Conservation (phyloP, 2,888 invertebrate genomes). For the Drosophila mimica region DNA sequence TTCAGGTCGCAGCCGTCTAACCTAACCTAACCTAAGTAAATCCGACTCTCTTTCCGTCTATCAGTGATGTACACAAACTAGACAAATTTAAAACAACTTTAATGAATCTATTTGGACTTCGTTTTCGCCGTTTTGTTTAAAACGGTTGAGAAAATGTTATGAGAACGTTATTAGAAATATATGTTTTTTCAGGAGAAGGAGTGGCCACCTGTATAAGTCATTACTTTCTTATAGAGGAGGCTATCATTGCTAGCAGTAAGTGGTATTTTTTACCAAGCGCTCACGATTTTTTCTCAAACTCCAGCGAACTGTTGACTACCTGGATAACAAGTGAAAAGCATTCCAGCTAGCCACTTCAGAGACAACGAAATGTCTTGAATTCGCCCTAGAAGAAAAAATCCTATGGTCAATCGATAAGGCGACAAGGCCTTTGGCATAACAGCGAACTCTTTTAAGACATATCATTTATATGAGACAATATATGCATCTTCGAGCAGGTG, state of each 20-base stretch:
- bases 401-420: not conserved
- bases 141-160: not conserved
- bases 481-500: not conserved
- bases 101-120: not conserved
- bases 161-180: not conserved
- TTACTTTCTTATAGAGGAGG: not conserved
- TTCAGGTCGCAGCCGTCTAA: too few species aligned
- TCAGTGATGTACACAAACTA: not conserved
- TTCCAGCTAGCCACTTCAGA: not conserved
- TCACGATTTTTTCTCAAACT: not conserved
- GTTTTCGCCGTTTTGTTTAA: not conserved
- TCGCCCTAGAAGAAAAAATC: not conserved
- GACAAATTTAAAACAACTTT: not conserved
- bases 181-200: not conserved
- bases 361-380: not conserved
- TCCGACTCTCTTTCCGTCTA: too few species aligned
- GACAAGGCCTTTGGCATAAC: not conserved
- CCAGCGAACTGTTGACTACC: not conserved
- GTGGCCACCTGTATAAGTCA: too few species aligned
- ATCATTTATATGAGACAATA: not conserved
- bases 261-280: not conserved
- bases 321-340: not conserved
- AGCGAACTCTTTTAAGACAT: not conserved
- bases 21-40: too few species aligned
- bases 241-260: not conserved